Evolutionary conservation across 2,113 vertebrate species (phyloP).

Genomic region (Ammodytes marinus): DNA sequence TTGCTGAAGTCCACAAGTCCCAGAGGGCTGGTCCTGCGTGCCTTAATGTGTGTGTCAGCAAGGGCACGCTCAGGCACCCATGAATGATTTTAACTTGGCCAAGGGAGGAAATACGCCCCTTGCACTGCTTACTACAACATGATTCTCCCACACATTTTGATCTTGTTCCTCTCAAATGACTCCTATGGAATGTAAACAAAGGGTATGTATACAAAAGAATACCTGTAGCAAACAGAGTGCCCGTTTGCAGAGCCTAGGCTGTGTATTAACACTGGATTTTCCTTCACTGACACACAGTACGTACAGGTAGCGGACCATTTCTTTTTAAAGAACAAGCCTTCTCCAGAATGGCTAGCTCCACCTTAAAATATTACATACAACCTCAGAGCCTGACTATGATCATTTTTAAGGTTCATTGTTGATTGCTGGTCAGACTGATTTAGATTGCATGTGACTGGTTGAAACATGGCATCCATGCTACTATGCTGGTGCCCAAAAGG

Average conservation of each 20-base stretch:
- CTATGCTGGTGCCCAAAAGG: constrained; percentile 12
- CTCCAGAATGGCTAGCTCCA: too few species aligned
- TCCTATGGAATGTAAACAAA: too few species aligned
- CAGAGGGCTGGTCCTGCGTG: constrained; percentile 5
- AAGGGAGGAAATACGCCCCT: constrained; percentile 24
- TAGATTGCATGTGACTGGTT: not conserved
- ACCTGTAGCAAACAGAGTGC: too few species aligned
- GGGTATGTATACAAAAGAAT: too few species aligned
- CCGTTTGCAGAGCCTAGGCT: too few species aligned
- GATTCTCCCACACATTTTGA: constrained; percentile 3
- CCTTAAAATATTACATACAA: not conserved
- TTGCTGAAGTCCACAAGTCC: constrained; percentile 9
- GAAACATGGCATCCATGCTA: not conserved
- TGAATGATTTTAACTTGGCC: constrained; percentile 38
- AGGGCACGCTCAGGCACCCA: constrained; percentile 14
- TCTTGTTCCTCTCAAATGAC: not conserved
- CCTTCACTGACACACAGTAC: too few species aligned
- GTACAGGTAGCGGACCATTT: too few species aligned
- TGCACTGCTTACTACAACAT: not conserved
- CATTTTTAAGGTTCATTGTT: not conserved
- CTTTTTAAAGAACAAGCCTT: too few species aligned
- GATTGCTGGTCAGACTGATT: not conserved
- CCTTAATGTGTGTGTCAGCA: constrained; percentile 50
- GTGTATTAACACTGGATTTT: too few species aligned
- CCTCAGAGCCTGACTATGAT: not conserved